Conservation (phyloP, 2,113 vertebrate species). For the Cepphus grylle region DNA sequence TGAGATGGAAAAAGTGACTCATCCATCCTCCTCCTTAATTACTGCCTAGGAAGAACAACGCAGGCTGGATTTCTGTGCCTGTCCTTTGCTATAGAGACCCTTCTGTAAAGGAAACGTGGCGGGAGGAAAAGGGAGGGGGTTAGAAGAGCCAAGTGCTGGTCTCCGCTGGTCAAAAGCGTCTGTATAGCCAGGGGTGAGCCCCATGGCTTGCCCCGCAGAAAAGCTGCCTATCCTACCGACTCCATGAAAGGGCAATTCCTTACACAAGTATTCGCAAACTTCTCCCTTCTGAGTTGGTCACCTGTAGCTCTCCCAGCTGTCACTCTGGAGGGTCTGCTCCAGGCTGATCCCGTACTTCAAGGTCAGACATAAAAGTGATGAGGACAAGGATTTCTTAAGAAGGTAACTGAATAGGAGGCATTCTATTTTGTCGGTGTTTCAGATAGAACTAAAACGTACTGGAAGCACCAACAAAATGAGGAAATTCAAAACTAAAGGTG, state of each 20-base stretch:
- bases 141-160: not conserved
- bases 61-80: not conserved
- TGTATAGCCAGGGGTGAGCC: not conserved
- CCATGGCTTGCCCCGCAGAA: not conserved
- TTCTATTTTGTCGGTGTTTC: not conserved
- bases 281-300: not conserved
- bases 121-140: not conserved
- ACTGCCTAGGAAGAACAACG: not conserved
- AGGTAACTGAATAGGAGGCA: not conserved
- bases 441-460: not conserved
- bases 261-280: not conserved
- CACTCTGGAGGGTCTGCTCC: not conserved
- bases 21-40: not conserved
- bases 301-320: not conserved
- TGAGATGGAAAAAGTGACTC: slow-evolving; percentile 28
- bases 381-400: not conserved
- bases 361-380: not conserved
- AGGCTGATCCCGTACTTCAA: accelerated
- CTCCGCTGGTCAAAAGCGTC: not conserved
- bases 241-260: not conserved
- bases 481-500: not conserved
- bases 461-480: not conserved
- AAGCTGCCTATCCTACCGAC: not conserved
- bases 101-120: not conserved
- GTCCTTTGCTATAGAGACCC: not conserved